A percentile compares a stretch with the other conserved stretches of the same genome.
Conservation (phyloP, 2,113 vertebrate species). For the Atractosteus spatula region DNA sequence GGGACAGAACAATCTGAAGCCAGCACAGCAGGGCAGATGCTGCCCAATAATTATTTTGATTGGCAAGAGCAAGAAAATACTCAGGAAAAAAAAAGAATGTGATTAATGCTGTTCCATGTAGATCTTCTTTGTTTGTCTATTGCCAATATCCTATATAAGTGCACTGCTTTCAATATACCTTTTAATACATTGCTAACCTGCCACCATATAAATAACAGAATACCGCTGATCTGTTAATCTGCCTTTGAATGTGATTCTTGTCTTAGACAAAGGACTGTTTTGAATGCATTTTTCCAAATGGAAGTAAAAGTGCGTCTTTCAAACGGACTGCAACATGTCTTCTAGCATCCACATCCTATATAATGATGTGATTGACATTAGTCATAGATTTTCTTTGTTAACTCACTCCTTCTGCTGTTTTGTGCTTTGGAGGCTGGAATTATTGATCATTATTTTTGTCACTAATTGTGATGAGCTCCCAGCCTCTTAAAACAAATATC, state of each 20-base stretch:
- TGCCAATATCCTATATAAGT: not conserved
- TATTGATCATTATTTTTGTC: too few relatives aligned
- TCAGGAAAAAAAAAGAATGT: not conserved
- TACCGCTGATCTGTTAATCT: not conserved
- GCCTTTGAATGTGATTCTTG: not conserved
- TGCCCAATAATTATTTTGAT: slow-evolving; percentile 15
- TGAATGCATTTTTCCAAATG: not conserved
- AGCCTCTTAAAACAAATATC: too few relatives aligned
- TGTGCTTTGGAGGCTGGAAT: too few relatives aligned
- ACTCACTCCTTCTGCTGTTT: too few relatives aligned
- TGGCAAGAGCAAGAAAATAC: slow-evolving; percentile 18
- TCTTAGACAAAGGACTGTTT: not conserved
- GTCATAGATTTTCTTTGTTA: not conserved
- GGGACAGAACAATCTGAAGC: slow-evolving; percentile 41
- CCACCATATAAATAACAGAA: not conserved
- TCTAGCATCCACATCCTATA: not conserved
- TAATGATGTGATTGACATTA: not conserved
- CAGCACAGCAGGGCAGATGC: slow-evolving; percentile 20
- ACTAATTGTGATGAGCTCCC: too few relatives aligned
- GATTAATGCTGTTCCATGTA: slow-evolving; percentile 13
- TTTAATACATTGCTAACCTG: slow-evolving; percentile 10
- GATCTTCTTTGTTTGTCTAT: not conserved
- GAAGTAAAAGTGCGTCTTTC: not conserved
- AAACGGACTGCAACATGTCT: not conserved
- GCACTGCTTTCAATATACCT: slow-evolving; percentile 3